Evolutionary conservation across 1,140 invertebrate species (phyloP), one percentile per base, ranked within the genome.

Genomic region (Anoplophora glabripennis): DNA sequence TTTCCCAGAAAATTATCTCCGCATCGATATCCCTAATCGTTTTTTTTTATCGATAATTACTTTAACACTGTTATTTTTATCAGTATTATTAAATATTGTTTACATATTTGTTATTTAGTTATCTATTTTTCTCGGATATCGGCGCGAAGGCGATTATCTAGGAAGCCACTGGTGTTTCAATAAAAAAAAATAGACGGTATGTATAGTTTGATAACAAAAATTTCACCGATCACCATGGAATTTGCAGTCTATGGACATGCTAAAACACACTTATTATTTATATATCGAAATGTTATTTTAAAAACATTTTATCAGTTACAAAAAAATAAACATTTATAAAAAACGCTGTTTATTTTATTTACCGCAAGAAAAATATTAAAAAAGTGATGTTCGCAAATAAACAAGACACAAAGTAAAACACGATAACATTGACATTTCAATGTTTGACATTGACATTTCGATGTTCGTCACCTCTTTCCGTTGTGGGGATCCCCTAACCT

Each of bases 321-420:
- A 65, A 65, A 65, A 62, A 61, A 46, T 61, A 65, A 65, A 62
- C 44, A 62, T 65, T 65, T 65, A 62, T 64, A 64, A 63, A 63
- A 63, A 63, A 63, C 7, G 4, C 21, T 33, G 15, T 10, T 56
- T 36, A 46, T 44, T 42, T 44, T 54, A 14, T n/a, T 40, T 14
- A n/a, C n/a, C n/a, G n/a, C n/a, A n/a, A n/a, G n/a, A n/a, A n/a
- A n/a, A n/a, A n/a, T n/a, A n/a, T n/a, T n/a, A n/a, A n/a, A n/a
- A n/a, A n/a, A n/a, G n/a, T n/a, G n/a, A n/a, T n/a, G n/a, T n/a
- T n/a, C n/a, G n/a, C n/a, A n/a, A n/a, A n/a, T n/a, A n/a, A n/a
- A n/a, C n/a, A n/a, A n/a, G n/a, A n/a, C n/a, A n/a, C n/a, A n/a
- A n/a, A n/a, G n/a, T n/a, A n/a, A n/a, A n/a, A n/a, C n/a, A n/a